Evolutionary conservation across 2,797 vertebrate species (phyloP), one percentile per base, ranked within the genome.

Genomic region (Hippocampus kuda): DNA sequence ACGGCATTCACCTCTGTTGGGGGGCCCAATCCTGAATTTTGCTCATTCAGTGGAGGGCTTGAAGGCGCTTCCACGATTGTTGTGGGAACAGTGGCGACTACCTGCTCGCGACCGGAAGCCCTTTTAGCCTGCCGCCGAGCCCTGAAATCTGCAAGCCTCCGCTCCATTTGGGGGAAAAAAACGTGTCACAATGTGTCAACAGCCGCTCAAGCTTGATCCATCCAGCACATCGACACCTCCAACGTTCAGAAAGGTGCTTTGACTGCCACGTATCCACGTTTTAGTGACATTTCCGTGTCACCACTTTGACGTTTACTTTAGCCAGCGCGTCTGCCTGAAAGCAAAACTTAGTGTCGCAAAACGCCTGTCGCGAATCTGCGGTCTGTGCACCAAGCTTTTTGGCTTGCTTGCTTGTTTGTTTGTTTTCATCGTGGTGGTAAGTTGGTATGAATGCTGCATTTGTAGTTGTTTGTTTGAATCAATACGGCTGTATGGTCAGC

Each of bases 61-160:
- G 71, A 24, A 15, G 73, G 0, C 24, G 57, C 44, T 0, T 75
- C 48, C 22, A n/a, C 20, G 60, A 30, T 51, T 6, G 27, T 46
- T 20, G 7, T 44, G 12, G 38, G 5, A 44, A n/a, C 41, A 11
- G 27, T 15, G 63, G 1, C 64, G 3, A 22, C 26, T 8, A 3
- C 16, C 18, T 70, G 67, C 0, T 70, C 59, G 26, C 38, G 72
- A 9, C 41, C 63, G 5, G 3, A 27, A 1, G 53, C 67, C 2
- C 72, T 72, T 53, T 81, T 78, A 2, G 81, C 82, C 80, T 77
- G 86, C 69, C 84, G 87, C 27, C 89, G 83, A 68, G 88, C 88
- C 84, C 91, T 86, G 71, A 91, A 92, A 34, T 90, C 89, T 0
- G 90, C 87, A 3, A 92, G 82, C 71, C 86, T 92, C 68, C 84